A percentile compares a stretch with the other conserved stretches of the same genome.
These are phyloP conservation scores for Dusona sp. DNA, from an alignment of 2,888 invertebrate genomes.

Conservation along the genomic window DNA sequence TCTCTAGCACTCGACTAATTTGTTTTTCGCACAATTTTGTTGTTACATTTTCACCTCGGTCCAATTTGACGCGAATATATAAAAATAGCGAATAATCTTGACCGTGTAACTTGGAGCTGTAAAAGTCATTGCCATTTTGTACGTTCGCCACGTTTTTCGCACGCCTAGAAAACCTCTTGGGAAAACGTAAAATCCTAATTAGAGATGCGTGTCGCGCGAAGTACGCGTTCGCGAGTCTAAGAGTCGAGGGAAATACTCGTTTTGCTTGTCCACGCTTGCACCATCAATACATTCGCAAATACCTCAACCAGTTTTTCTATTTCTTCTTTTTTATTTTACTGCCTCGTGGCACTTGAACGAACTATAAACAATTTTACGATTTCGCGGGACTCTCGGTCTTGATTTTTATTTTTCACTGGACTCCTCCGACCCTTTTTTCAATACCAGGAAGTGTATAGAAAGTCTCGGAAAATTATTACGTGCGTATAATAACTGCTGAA, in stretches of 20 bases:
- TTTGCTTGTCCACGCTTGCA: conserved; percentile 30
- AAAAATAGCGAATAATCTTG: conserved; percentile 36
- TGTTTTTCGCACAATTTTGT: not conserved
- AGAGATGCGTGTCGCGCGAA: conserved; percentile 65
- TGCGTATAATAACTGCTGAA: not conserved
- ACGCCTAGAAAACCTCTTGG: conserved; percentile 37
- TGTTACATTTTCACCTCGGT: not conserved
- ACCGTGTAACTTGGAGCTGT: conserved; percentile 40
- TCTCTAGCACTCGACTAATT: not conserved
- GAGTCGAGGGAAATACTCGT: conserved; percentile 12
- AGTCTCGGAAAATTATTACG: conserved; percentile 29
- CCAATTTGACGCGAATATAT: not conserved
- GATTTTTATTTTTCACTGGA: conserved; percentile 20
- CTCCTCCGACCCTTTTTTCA: not conserved
- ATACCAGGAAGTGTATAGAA: conserved; percentile 33
- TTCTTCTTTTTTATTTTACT: not conserved
- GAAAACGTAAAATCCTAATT: conserved; percentile 61
- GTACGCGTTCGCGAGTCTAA: conserved; percentile 5
- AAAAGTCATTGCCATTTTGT: conserved; percentile 57
- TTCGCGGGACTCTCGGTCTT: conserved; percentile 11
- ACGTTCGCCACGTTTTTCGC: conserved; percentile 18
- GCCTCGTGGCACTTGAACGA: conserved; percentile 1
- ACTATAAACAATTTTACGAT: conserved; percentile 51
- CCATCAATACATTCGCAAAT: conserved; percentile 28
- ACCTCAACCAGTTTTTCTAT: conserved; percentile 14